A percentile compares a stretch with the other conserved stretches of the same genome.
Evolutionary conservation across 1,140 invertebrate species (phyloP).

Genomic region (Pectinophora gossypiella): DNA sequence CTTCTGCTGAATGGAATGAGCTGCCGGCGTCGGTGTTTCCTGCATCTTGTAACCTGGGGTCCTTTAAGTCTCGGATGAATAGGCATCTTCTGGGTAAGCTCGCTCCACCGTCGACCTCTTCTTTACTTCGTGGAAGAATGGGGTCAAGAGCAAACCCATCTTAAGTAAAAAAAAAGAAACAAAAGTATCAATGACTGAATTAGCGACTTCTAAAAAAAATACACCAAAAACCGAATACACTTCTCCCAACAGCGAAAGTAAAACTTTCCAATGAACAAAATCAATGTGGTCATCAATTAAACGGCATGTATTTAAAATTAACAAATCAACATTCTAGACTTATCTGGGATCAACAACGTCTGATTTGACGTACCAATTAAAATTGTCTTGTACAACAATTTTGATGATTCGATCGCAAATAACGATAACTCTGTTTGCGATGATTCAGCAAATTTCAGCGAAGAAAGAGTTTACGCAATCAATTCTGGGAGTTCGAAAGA

Average conservation of each 20-base stretch:
- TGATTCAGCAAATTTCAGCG: background rate
- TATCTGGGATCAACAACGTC: background rate
- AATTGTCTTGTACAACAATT: slow-evolving; percentile 4
- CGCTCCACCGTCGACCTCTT: too few species aligned
- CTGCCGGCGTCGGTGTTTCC: too few species aligned
- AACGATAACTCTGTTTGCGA: background rate
- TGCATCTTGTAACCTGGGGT: too few species aligned
- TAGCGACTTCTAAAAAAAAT: background rate
- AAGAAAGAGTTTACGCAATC: background rate
- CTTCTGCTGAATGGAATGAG: too few species aligned
- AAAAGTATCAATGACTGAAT: too few species aligned
- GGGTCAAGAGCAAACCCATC: too few species aligned
- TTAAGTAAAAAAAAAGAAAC: too few species aligned
- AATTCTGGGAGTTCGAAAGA: too few species aligned
- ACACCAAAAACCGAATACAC: background rate
- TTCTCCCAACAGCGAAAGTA: slow-evolving; percentile 7
- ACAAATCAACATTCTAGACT: slow-evolving; percentile 13
- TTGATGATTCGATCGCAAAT: slow-evolving; percentile 6
- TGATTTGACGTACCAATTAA: background rate
- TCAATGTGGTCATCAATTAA: background rate
- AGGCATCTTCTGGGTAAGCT: too few species aligned
- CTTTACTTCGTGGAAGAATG: too few species aligned
- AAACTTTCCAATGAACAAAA: slow-evolving; percentile 11
- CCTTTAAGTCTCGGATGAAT: too few species aligned
- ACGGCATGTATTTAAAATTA: slow-evolving; percentile 5